Base-by-base conservation (phyloP, 2,797 vertebrate genomes). In the Phoxinus dragarum region DNA sequence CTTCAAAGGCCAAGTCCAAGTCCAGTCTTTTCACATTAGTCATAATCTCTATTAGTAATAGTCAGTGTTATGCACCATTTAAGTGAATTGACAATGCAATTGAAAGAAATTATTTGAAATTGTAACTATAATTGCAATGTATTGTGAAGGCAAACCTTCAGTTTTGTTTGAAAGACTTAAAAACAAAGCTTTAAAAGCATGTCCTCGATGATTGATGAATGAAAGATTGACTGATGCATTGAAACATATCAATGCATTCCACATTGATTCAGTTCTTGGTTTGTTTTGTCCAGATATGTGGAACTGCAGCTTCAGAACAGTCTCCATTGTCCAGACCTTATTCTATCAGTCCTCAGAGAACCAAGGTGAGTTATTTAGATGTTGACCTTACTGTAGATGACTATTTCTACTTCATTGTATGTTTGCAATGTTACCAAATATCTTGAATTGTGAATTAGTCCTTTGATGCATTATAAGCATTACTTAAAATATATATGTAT, bases 1-100 rank as follows among this genome's bases (percentile, higher is more conserved):
- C 11, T 77, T 59, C 56, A 77, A 77, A 40, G 52, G 52, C 74
- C 52, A 77, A 38, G 21, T 56, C 19, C 52, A 56, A 38, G 31
- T 76, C 49, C 54, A 54, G 52, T 75, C 47, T 52, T 75, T 75
- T 36, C 31, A 34, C 72, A 54, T 12, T 10, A n/a, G 36, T n/a
- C 36, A 40, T 23, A 17, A 77, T 27, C 12, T 14, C 36, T 14
- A 54, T 75, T 21, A 59, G 2, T 59, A 76, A 40, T 38, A 27
- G 2, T 56, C 74, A 77, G 52, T 54, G 12, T 9, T 40, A 4
- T 77, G 54, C 14, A 0, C 12, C 14, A 59, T 40, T 59, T 12
- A 27, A 59, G 4, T 40, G 23, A 40, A 59, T 3, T 59, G 49
- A 59, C 56, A 59, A 59, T n/a, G 21, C 11, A 77, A n/a, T 9